Conservation (phyloP, 2,113 vertebrate genomes). For the Agapornis roseicollis region DNA sequence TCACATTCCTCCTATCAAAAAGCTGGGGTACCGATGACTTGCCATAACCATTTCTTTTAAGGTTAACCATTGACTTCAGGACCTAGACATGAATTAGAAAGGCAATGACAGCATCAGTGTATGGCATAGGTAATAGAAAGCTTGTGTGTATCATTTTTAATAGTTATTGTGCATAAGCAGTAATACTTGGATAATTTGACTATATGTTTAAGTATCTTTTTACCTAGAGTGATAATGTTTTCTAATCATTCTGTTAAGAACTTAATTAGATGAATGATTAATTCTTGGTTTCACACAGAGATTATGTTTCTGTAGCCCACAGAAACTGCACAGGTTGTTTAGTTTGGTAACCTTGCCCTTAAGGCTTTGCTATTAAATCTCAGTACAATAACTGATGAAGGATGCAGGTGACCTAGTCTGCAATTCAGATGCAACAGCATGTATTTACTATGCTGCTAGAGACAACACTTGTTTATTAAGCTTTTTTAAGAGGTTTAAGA, state of each 20-base stretch:
- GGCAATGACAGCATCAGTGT: not conserved
- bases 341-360: not conserved
- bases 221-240: not conserved
- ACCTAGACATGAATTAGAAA: not conserved
- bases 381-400: not conserved
- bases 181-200: not conserved
- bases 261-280: not conserved
- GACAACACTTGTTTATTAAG: not conserved
- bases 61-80: not conserved
- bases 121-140: not conserved
- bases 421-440: not conserved
- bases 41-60: not conserved
- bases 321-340: not conserved
- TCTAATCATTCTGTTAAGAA: not conserved
- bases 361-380: not conserved
- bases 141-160: not conserved
- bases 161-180: not conserved
- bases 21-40: not conserved
- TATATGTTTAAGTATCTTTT: not conserved
- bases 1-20: not conserved
- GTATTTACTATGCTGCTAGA: not conserved
- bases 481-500: not conserved
- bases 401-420: not conserved
- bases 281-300: not conserved
- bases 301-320: not conserved